Base-by-base conservation (phyloP, 1,140 invertebrate species). In the Pogonomyrmex barbatus region DNA sequence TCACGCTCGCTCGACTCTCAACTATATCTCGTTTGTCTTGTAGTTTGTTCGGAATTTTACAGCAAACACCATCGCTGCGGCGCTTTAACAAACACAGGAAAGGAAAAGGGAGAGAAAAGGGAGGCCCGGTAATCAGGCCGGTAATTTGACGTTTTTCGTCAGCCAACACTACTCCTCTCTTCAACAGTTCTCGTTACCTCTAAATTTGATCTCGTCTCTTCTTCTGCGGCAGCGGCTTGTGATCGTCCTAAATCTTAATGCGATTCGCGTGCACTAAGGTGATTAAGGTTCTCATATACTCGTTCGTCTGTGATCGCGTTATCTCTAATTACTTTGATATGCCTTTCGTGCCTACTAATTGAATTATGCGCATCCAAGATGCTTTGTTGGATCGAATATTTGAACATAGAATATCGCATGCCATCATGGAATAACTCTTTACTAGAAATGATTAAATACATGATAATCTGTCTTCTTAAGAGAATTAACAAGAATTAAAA, bases 31-130 rank as follows among this genome's bases (percentile, higher is more conserved):
- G 90, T 91, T 91, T 91, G 88, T 91, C 87, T 90, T 90, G 88
- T 81, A 88, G 90, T 91, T 91, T 89, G 89, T 89, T 89, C 85
- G 87, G 75, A 91, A 88, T 91, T 91, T 91, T 87, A 90, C 84
- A 70, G 87, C 85, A 91, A 91, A 90, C 90, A 90, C 78, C 90
- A 78, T 67, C 62, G 54, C 62, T 58, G 77, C 56, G 88, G 68
- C 62, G 85, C 79, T 89, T 90, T 76, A 87, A 89, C 89, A 90
- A 89, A 81, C 85, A 85, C 2, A 42, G 45, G 56, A 52, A 30
- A 60, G 45, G 39, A 33, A 50, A 14, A 10, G 50, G 39, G 45
- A 54, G 24, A 42, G 4, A 39, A 47, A 24, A 36, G 10, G 10
- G 56, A 6, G 54, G 8, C 17, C 36, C 36, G 47, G n/a, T 65